Base-by-base conservation (phyloP, 2,113 vertebrate genomes). In the Mesoclemmys tuberculata region DNA sequence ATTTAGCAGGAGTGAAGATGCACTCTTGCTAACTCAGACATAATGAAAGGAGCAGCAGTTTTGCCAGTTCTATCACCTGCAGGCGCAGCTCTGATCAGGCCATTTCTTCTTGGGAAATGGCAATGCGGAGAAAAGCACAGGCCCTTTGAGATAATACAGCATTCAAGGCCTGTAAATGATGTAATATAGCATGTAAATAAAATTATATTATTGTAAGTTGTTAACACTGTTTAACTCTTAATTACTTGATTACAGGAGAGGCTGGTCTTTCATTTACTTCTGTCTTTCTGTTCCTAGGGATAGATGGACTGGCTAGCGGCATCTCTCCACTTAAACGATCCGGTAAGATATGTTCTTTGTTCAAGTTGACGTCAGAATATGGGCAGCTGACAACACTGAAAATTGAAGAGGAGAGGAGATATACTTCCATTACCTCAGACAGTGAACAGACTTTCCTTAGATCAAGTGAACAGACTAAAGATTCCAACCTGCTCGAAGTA, bases 351-450 rank as follows among this genome's bases (percentile, higher is more conserved):
- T 97, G 98, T 75, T 99, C 99, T 96, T 98, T 99, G 96, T 98
- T 98, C 94, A 99, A 94, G 96, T 99, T 99, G 95, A 99, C 97
- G 93, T 99, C 98, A 11, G 99, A 99, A 93, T 99, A 99, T 0
- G 99, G 99, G 93, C 99, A 99, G 92, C 96, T 99, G 95, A 98
- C 95, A 74, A 98, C 98, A 96, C 99, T 99, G 87, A 83, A 98
- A 93, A 56, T 85, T 35, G 87, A 97, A 92, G 87, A 35, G 44
- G 68, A 89, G 71, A 91, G 35, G 38, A 97, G 83, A 96, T 92
- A 89, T 5, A 31, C 5, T 88, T 80, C 35, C n/a, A 94, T 97
- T 96, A 96, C 79, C 48, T 80, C 84, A 88, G 27, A 91, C 5
- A 86, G 9, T 92, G 75, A 48, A 92, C 1, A 79, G 74, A 80